Evolutionary conservation across 2,113 vertebrate genomes (phyloP).

Genomic region (Coreoperca whiteheadi): DNA sequence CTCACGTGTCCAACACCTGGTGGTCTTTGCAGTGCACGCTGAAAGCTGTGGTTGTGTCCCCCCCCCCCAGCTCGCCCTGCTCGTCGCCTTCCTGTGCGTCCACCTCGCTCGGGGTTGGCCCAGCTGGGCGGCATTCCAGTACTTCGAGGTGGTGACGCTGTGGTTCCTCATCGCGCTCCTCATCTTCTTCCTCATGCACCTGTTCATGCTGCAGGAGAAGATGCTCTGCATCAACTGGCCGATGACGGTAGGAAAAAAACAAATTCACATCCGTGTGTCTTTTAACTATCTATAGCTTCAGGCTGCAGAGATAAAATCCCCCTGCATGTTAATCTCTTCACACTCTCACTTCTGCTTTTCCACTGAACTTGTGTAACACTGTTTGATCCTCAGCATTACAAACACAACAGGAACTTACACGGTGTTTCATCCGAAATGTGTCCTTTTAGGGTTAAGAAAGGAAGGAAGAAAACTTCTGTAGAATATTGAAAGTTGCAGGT

Average conservation of each 20-base stretch:
- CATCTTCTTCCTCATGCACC: slow-evolving; percentile 90
- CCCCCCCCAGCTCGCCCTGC: slow-evolving; percentile 85
- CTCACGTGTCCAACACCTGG: too few species aligned
- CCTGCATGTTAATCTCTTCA: neutral
- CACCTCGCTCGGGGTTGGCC: slow-evolving; percentile 74
- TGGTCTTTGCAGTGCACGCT: too few species aligned
- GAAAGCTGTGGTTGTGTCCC: neutral
- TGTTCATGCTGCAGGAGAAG: slow-evolving; percentile 88
- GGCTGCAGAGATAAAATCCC: neutral
- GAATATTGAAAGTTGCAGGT: too few species aligned
- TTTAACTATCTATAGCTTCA: neutral
- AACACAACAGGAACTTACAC: neutral
- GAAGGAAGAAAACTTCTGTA: neutral
- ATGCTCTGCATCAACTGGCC: slow-evolving; percentile 95
- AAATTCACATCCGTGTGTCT: neutral
- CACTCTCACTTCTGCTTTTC: neutral
- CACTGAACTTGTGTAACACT: neutral
- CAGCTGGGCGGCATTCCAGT: slow-evolving; percentile 85
- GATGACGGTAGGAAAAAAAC: slow-evolving; percentile 86
- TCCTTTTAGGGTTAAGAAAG: neutral
- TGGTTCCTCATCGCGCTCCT: slow-evolving; percentile 92
- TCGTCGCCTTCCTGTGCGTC: slow-evolving; percentile 91
- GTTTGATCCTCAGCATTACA: neutral
- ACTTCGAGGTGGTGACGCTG: slow-evolving; percentile 91
- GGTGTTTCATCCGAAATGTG: neutral